These are phyloP conservation scores for Elephas maximus DNA, from an alignment of 2,113 vertebrate genomes.

Conservation along the genomic window DNA sequence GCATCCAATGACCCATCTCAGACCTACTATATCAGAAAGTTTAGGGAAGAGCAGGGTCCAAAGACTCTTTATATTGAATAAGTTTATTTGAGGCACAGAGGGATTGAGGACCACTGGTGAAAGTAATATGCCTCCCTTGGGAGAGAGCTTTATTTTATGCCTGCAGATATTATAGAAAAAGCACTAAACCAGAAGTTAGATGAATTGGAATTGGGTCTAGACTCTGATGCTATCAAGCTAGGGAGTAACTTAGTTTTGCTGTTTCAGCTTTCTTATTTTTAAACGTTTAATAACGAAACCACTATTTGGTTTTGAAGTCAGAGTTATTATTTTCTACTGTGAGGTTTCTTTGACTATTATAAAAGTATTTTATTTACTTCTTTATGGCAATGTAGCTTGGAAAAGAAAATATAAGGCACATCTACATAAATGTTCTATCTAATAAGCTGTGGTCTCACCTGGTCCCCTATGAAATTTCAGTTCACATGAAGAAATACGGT, in stretches of 20 bases:
- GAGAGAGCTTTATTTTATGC: neutral
- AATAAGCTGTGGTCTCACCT: neutral
- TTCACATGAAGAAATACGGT: neutral
- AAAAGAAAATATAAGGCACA: neutral
- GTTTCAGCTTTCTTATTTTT: neutral
- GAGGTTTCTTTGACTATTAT: slow-evolving; percentile 19
- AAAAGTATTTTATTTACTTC: neutral
- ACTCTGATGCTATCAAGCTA: neutral
- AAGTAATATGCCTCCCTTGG: neutral
- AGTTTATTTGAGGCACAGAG: neutral
- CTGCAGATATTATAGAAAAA: neutral
- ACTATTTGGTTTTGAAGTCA: neutral
- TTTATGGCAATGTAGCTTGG: neutral
- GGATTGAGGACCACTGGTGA: neutral
- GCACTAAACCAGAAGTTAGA: neutral
- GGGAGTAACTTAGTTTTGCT: neutral
- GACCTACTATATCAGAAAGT: neutral
- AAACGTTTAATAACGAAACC: neutral
- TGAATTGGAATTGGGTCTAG: neutral
- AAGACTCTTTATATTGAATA: neutral
- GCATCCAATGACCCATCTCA: neutral
- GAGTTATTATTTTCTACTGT: neutral
- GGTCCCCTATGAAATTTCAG: neutral
- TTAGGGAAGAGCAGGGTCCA: neutral
- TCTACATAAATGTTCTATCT: neutral